Evolutionary conservation across 2,888 invertebrate species (phyloP), one percentile per base, ranked within the genome.

Genomic region (Brachyopa scutellaris): DNA sequence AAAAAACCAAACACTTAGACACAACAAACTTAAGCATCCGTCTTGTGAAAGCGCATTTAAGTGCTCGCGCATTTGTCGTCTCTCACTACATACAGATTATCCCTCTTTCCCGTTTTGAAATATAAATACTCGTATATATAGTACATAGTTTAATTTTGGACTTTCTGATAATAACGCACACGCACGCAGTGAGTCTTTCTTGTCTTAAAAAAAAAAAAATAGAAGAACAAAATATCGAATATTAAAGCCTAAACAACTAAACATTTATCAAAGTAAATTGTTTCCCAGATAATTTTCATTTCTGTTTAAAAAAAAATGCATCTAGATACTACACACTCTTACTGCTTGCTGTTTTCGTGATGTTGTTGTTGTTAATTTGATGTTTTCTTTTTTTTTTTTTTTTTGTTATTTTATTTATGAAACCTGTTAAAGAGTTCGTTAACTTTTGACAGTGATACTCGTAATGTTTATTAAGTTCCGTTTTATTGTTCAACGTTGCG

Each of bases 101-200:
- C 40, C 13, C 55, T 55, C 15, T 59, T 49, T 26, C 19, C n/a
- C 36, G 4, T 38, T 31, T 36, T 55, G 36, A 74, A 45, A 64
- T 36, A 40, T 36, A 66, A 53, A 47, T 62, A 66, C 8, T 45
- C 36, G 64, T 49, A 38, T 64, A 57, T 45, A 66, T 64, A 67
- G 62, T 67, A 69, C 17, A 82, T 47, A 61, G 73, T 87, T 86
- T 88, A 86, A 87, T 87, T 88, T 89, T 90, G 90, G 90, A 89
- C 89, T 88, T 87, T 87, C 88, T 86, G 88, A 86, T 87, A 88
- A 87, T 87, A 87, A 86, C 90, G 90, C 91, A 90, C 89, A 90
- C 90, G 90, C 90, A 90, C 90, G 90, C 90, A 90, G 91, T 90
- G 91, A 90, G 90, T 90, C 88, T 88, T 87, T 78, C 82, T 69